phyloP scores from a whole-genome alignment of 2,797 vertebrate genomes.

The Micromesistius poutassou region DNA sequence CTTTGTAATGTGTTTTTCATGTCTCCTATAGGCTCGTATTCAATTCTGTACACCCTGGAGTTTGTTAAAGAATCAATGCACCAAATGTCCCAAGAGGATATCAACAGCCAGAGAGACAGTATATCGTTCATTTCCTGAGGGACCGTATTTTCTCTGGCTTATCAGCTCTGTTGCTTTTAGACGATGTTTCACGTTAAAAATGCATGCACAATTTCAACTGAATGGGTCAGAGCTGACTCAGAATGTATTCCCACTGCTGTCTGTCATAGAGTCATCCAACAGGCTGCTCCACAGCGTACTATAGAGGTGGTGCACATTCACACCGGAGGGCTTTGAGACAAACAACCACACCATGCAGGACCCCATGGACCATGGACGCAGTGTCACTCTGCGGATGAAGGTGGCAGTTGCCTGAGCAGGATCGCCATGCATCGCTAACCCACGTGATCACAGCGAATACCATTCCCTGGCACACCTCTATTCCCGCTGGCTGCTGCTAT shows the following conservation, averaged over 20 bases:
- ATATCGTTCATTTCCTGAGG: background rate
- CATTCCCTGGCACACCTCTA: background rate
- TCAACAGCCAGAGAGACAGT: background rate
- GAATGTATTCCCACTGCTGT: background rate
- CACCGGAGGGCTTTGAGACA: background rate
- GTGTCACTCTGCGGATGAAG: background rate
- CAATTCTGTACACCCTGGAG: no score
- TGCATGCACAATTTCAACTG: background rate
- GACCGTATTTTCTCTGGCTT: background rate
- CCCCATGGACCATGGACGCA: no score
- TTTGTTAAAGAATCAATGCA: background rate
- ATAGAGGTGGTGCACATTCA: background rate
- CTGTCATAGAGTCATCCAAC: background rate
- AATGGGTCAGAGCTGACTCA: background rate
- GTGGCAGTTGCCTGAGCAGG: background rate
- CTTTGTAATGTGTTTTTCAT: no score
- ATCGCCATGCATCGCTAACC: background rate
- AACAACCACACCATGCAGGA: background rate
- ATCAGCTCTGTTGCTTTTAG: background rate
- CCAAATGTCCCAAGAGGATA: background rate
- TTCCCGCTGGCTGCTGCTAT: background rate
- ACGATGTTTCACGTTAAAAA: background rate
- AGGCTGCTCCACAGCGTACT: background rate
- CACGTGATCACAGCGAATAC: background rate
- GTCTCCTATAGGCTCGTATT: no score